These are phyloP conservation scores for Holothuria leucospilota DNA, from an alignment of 53 echinoderm and acorn worm species.

Conservation along the genomic window DNA sequence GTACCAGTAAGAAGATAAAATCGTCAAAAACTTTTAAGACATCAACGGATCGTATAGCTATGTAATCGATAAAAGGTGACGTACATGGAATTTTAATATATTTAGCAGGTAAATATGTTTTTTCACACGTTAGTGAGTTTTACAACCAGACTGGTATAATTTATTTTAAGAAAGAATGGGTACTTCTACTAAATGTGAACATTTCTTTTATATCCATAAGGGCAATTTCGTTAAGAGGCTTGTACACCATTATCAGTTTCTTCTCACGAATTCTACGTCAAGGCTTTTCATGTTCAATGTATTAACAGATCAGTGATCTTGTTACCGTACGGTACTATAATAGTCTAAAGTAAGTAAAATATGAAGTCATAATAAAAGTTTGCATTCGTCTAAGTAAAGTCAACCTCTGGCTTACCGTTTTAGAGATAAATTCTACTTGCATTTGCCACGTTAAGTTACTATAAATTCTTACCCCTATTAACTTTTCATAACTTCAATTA, in stretches of 20 bases:
- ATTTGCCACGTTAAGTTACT: constrained; percentile 4
- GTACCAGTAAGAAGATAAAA: too few relatives aligned
- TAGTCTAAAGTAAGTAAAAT: too few relatives aligned
- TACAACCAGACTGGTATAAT: too few relatives aligned
- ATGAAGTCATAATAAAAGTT: background rate
- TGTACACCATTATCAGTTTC: background rate
- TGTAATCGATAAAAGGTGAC: too few relatives aligned
- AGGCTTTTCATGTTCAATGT: background rate
- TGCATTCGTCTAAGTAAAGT: background rate
- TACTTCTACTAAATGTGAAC: background rate
- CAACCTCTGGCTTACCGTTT: constrained; percentile 6
- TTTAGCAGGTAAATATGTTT: too few relatives aligned
- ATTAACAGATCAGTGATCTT: background rate
- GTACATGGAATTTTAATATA: too few relatives aligned
- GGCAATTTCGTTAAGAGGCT: background rate
- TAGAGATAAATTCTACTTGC: background rate
- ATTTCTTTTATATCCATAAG: background rate
- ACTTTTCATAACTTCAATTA: background rate
- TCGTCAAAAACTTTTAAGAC: too few relatives aligned
- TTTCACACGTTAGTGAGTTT: too few relatives aligned
- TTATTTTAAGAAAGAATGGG: background rate
- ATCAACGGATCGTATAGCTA: too few relatives aligned
- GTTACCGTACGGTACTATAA: too few relatives aligned
- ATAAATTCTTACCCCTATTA: background rate
- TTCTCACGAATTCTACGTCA: background rate